Percentiles rank a stretch among this genome's conserved stretches.
Evolutionary conservation across 2,113 vertebrate species (phyloP).

Genomic region (Pterocles burchelli): DNA sequence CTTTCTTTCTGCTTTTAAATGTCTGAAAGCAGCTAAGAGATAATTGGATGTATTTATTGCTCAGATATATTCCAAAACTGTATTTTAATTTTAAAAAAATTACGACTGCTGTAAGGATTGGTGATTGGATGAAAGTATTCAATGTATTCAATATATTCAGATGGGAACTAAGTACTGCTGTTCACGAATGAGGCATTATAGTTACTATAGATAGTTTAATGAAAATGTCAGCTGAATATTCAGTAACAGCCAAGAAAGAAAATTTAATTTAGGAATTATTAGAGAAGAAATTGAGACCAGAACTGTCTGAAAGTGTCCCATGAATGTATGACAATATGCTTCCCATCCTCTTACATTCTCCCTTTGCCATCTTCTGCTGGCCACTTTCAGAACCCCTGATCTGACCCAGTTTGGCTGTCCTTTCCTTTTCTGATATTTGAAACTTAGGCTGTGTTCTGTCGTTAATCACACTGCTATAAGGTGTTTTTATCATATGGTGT

Average conservation of each 20-base stretch:
- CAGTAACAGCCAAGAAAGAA: neutral
- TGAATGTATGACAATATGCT: neutral
- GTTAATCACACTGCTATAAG: neutral
- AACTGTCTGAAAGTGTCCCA: neutral
- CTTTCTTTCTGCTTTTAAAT: neutral
- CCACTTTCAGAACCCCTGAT: neutral
- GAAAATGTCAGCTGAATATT: conserved; percentile 32
- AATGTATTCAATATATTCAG: neutral
- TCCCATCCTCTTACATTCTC: neutral
- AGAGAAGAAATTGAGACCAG: neutral
- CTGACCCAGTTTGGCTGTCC: neutral
- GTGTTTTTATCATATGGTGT: neutral
- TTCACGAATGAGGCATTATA: neutral
- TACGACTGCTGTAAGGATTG: neutral
- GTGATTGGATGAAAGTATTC: neutral
- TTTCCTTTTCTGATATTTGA: neutral
- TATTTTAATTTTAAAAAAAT: neutral
- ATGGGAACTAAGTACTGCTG: neutral
- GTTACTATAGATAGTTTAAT: conserved; percentile 8
- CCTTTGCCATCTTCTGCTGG: neutral
- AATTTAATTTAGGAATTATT: conserved; percentile 14
- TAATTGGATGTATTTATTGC: neutral
- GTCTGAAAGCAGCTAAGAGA: neutral
- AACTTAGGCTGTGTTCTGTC: neutral
- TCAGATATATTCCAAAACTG: neutral